Conservation (phyloP, 2,797 vertebrate genomes). For the Pseudopleuronectes americanus region DNA sequence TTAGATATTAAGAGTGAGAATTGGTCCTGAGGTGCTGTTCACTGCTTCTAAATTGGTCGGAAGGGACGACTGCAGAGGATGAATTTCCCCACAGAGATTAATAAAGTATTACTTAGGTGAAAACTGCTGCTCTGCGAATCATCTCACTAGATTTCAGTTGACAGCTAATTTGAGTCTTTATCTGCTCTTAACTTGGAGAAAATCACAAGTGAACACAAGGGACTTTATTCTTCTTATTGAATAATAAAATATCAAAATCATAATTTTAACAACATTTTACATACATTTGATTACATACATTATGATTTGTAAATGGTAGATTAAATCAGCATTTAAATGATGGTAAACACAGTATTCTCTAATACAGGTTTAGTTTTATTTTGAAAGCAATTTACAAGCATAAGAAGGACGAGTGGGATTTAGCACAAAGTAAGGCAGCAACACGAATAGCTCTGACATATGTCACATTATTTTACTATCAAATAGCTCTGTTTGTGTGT, state of each 20-base stretch:
- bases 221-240: not conserved
- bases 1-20: conserved; percentile 30
- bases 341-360: too few relatives aligned
- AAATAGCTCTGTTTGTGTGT: conserved; percentile 7
- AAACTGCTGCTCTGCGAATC: conserved; percentile 15
- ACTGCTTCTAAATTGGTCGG: conserved; percentile 16
- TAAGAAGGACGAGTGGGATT: conserved; percentile 5
- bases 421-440: not conserved
- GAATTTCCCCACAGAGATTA: conserved; percentile 15
- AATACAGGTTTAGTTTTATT: conserved; percentile 18
- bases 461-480: conserved; percentile 33
- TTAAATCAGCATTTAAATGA: too few relatives aligned
- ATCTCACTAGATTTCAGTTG: conserved; percentile 8
- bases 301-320: too few relatives aligned
- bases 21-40: conserved; percentile 13
- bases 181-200: conserved; percentile 8
- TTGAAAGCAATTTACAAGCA: conserved; percentile 19
- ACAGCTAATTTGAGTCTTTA: conserved; percentile 27
- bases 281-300: too few relatives aligned
- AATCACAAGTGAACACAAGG: conserved; percentile 13
- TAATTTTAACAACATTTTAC: conserved; percentile 1
- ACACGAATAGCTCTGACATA: conserved; percentile 42
- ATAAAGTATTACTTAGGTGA: conserved; percentile 24
- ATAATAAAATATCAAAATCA: not conserved
- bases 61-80: conserved; percentile 25